Evolutionary conservation across 2,888 invertebrate genomes (phyloP), one percentile per base, ranked within the genome.

Genomic region (Sinhomidia bicolor): DNA sequence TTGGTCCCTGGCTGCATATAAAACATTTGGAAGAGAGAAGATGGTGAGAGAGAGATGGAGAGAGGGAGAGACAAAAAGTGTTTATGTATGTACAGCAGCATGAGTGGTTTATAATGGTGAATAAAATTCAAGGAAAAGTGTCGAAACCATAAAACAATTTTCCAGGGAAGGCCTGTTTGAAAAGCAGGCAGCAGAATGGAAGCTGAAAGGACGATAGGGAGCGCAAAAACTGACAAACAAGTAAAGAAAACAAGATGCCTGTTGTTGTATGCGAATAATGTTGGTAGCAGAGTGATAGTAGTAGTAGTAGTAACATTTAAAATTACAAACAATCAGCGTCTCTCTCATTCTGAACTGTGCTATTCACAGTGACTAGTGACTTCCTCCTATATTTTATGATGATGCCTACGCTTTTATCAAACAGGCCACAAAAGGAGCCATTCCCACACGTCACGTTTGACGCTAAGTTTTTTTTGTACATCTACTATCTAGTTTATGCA

Each of bases 381-480:
- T n/a, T n/a, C n/a, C n/a, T 74, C 14, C 26, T 44, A 47, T 44
- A n/a, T n/a, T n/a, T n/a, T n/a, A n/a, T n/a, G n/a, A n/a, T n/a
- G n/a, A 74, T 29, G 41, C 60, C 60, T 60, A 60, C n/a, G 51
- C 60, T 41, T 79, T 23, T 79, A 26, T 51, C 60, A 57, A 51
- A 60, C 23, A 17, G n/a, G 57, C 79, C 57, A 41, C 57, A 51
- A 47, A 76, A 76, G 51, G 51, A 76, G 26, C 14, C 47, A 41
- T 51, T 57, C 81, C n/a, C 41, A 47, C 81, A 81, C 81, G 81
- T 81, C 65, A 81, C 41, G 65, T 79, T 60, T 81, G 81, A 41
- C 36, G 79, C 60, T 60, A 20, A n/a, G n/a, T n/a, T n/a, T n/a
- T n/a, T n/a, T 20, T 60, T 20, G 60, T 20, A 32, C 44, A 51